These are phyloP conservation scores for Acrobasis repandana DNA, from an alignment of 2,888 invertebrate species.

Conservation along the genomic window DNA sequence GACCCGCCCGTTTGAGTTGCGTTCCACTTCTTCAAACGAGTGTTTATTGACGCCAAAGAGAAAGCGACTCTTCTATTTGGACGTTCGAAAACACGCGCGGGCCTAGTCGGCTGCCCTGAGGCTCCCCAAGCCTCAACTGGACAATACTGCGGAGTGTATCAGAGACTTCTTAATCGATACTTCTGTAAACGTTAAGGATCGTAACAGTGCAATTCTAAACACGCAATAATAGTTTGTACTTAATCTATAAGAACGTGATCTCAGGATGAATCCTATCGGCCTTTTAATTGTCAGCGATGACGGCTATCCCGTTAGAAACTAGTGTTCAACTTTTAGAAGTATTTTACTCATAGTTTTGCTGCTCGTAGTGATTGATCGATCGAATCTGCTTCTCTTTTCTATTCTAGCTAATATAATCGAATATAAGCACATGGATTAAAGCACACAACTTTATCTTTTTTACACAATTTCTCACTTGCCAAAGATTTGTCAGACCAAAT, in stretches of 20 bases:
- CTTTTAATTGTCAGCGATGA: constrained; percentile 67
- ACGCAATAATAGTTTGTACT: constrained; percentile 81
- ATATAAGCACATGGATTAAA: constrained; percentile 61
- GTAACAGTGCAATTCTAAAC: constrained; percentile 79
- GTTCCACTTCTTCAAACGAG: constrained; percentile 32
- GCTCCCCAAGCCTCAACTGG: constrained; percentile 58
- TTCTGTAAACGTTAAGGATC: constrained; percentile 44
- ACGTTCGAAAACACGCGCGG: constrained; percentile 44
- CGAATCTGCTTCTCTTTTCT: constrained; percentile 61
- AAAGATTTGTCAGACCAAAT: constrained; percentile 73
- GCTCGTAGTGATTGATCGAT: constrained; percentile 66
- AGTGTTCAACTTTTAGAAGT: constrained; percentile 64
- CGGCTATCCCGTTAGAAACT: constrained; percentile 67
- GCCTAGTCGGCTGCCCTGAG: constrained; percentile 61
- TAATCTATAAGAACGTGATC: constrained; percentile 80
- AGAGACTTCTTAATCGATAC: constrained; percentile 58
- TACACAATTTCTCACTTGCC: constrained; percentile 71
- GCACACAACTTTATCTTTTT: constrained; percentile 67
- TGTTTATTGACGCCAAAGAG: constrained; percentile 41
- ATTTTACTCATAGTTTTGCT: constrained; percentile 72
- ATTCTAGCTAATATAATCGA: constrained; percentile 62
- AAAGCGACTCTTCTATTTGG: constrained; percentile 39
- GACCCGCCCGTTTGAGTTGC: constrained; percentile 71
- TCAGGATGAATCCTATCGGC: constrained; percentile 79
- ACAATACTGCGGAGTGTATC: constrained; percentile 66